Conservation (phyloP, 2,888 invertebrate species). For the Eubasilissa splendida region DNA sequence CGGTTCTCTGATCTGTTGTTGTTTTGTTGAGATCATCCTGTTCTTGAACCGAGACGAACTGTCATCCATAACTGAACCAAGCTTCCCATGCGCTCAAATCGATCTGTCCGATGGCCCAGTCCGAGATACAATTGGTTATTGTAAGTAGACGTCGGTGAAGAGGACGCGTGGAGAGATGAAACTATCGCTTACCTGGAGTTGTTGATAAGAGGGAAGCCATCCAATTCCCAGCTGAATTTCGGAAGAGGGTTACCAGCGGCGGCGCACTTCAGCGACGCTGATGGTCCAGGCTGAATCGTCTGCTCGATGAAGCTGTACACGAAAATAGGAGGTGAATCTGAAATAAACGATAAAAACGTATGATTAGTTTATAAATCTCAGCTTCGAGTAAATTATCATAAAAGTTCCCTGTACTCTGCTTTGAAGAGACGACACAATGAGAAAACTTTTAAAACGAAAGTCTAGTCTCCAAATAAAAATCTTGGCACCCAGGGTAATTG, state of each 20-base stretch:
- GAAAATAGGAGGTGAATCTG: conserved; percentile 83
- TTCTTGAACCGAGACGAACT: too few species aligned
- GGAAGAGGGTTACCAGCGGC: conserved; percentile 85
- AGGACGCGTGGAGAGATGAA: not conserved
- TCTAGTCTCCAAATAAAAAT: not conserved
- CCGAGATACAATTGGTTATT: too few species aligned
- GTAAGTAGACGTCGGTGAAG: too few species aligned
- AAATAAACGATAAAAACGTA: conserved; percentile 60
- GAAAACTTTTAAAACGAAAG: not conserved
- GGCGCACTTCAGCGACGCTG: conserved; percentile 83
- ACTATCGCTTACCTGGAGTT: conserved; percentile 5
- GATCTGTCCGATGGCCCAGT: too few species aligned
- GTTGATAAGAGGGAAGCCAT: conserved; percentile 79
- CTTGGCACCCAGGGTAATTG: not conserved
- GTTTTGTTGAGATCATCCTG: too few species aligned
- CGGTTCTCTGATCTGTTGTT: too few species aligned
- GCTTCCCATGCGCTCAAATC: too few species aligned
- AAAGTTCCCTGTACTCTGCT: not conserved
- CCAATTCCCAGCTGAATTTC: conserved; percentile 82
- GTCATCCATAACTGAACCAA: too few species aligned
- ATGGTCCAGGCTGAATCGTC: conserved; percentile 84
- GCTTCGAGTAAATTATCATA: not conserved
- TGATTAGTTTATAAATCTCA: not conserved
- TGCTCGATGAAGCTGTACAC: conserved; percentile 85
- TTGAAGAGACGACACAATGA: not conserved